phyloP scores from a whole-genome alignment of 2,797 vertebrate species.

The Ptychobarbus kaznakovi region DNA sequence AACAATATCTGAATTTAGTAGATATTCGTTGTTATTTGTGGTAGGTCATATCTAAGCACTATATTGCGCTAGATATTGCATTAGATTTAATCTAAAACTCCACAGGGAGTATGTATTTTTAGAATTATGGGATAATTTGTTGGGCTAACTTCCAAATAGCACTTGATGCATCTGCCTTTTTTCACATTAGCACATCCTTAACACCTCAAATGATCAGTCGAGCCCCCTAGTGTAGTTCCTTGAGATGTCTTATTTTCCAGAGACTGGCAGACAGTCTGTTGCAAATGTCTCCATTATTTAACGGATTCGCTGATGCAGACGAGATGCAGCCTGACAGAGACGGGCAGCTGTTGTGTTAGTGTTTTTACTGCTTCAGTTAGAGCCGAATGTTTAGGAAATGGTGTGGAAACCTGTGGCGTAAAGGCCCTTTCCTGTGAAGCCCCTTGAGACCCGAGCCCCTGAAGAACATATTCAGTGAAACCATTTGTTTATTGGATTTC shows the following conservation, averaged over 20 bases:
- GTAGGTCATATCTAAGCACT: neutral
- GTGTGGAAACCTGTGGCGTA: constrained; percentile 48
- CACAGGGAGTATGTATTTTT: constrained; percentile 12
- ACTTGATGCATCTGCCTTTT: constrained; percentile 4
- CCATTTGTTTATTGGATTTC: constrained; percentile 67
- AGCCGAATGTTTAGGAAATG: constrained; percentile 52
- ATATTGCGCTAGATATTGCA: neutral
- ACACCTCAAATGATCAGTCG: constrained; percentile 48
- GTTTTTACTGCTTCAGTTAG: constrained; percentile 26
- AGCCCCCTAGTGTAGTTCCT: constrained; percentile 42
- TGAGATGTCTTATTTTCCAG: constrained; percentile 51
- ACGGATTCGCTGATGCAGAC: constrained; percentile 47
- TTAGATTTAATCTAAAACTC: neutral
- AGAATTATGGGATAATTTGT: constrained; percentile 33
- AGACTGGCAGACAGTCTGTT: constrained; percentile 44
- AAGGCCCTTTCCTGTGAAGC: constrained; percentile 37
- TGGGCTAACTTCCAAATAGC: constrained; percentile 36
- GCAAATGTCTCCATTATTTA: constrained; percentile 60
- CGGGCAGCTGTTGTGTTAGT: constrained; percentile 40
- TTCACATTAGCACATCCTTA: constrained; percentile 47
- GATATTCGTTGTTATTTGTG: neutral
- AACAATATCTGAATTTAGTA: neutral
- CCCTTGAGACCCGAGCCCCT: constrained; percentile 13
- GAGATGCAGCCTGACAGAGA: constrained; percentile 56
- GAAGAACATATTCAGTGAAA: constrained; percentile 18